Conservation (phyloP, 1,140 invertebrate genomes). For the Arion vulgaris region DNA sequence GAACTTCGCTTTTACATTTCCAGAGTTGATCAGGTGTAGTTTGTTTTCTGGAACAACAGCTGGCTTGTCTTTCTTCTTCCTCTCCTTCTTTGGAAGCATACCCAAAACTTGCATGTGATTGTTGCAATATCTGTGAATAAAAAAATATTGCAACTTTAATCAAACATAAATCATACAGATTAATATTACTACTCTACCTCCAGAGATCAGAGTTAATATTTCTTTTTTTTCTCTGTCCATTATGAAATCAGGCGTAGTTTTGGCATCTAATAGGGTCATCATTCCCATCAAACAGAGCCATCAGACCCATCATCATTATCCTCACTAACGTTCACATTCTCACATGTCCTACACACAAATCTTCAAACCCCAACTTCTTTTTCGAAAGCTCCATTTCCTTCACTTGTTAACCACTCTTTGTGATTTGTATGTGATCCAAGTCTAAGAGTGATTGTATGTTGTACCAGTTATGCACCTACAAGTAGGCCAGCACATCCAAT, state of each 20-base stretch:
- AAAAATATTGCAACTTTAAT: constrained; percentile 31
- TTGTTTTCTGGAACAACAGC: constrained; percentile 37
- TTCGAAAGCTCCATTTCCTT: too few species aligned
- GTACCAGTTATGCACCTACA: too few species aligned
- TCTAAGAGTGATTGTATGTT: too few species aligned
- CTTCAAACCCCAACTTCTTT: neutral
- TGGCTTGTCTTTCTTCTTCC: constrained; percentile 74
- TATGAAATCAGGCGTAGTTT: too few species aligned
- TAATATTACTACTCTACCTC: too few species aligned
- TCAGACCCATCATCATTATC: constrained; percentile 19
- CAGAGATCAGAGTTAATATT: too few species aligned
- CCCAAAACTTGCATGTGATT: constrained; percentile 77
- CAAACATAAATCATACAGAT: neutral
- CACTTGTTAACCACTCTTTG: too few species aligned
- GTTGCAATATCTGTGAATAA: constrained; percentile 74
- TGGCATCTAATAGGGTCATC: neutral
- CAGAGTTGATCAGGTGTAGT: constrained; percentile 72
- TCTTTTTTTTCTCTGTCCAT: too few species aligned
- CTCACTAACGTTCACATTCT: constrained; percentile 12
- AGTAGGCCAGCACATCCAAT: too few species aligned
- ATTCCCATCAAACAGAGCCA: constrained; percentile 6
- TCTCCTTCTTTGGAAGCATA: constrained; percentile 75
- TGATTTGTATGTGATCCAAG: too few species aligned
- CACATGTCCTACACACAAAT: neutral
- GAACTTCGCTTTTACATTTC: constrained; percentile 74